Conservation (phyloP, 2,888 invertebrate species). For the Napeogenes sylphis region DNA sequence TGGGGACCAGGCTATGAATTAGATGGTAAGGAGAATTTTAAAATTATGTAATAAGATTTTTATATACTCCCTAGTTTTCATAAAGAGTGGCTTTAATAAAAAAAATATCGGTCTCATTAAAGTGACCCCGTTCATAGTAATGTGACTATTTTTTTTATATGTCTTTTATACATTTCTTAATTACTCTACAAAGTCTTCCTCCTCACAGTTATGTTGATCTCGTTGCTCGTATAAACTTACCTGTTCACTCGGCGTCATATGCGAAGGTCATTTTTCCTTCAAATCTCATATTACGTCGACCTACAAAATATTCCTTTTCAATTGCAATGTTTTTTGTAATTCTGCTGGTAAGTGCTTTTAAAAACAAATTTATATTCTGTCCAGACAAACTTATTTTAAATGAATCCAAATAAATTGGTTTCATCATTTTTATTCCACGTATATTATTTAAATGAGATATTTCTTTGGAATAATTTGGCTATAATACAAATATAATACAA, state of each 20-base stretch:
- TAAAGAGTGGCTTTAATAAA: no score
- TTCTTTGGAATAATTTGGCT: not conserved
- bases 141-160: no score
- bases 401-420: not conserved
- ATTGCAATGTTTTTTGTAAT: constrained; percentile 57
- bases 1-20: constrained; percentile 70
- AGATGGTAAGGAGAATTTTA: constrained; percentile 50
- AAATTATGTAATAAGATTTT: not conserved
- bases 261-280: constrained; percentile 13
- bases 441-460: not conserved
- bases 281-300: constrained; percentile 39
- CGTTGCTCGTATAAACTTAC: not conserved
- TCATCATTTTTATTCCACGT: not conserved
- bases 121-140: no score
- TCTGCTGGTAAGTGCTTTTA: constrained; percentile 46
- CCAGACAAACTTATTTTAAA: constrained; percentile 13
- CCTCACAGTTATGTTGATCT: not conserved
- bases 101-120: no score
- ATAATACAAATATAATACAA: no score
- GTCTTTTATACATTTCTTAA: no score
- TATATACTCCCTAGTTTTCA: not conserved
- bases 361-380: constrained; percentile 47
- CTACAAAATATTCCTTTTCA: constrained; percentile 34
- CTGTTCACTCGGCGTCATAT: not conserved
- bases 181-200: no score